Conservation (phyloP, 2,113 vertebrate genomes). For the Chloropsis hardwickii region DNA sequence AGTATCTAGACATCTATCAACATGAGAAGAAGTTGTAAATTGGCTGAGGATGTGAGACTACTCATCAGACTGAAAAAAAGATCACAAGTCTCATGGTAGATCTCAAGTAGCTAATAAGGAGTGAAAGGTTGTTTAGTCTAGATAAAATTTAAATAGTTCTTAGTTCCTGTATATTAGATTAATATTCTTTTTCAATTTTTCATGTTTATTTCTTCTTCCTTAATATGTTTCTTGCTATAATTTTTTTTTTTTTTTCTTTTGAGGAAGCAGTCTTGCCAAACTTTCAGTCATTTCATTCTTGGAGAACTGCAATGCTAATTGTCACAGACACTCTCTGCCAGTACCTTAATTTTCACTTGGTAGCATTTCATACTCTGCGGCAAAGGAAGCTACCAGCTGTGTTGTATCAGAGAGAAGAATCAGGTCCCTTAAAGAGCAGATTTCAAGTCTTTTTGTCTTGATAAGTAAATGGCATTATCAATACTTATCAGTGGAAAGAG, state of each 20-base stretch:
- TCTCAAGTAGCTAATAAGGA: not conserved
- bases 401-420: not conserved
- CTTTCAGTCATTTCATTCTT: not conserved
- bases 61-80: not conserved
- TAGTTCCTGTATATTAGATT: not conserved
- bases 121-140: not conserved
- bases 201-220: not conserved
- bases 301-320: not conserved
- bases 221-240: not conserved
- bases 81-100: not conserved
- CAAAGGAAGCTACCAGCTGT: not conserved
- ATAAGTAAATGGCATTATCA: not conserved
- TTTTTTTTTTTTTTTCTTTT: not conserved
- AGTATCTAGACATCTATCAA: not conserved
- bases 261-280: not conserved
- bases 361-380: not conserved
- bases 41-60: not conserved
- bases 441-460: not conserved
- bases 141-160: not conserved
- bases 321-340: not conserved
- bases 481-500: not conserved
- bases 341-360: not conserved
- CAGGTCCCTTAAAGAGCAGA: not conserved
- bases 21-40: not conserved
- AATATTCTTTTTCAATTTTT: not conserved